phyloP scores from a whole-genome alignment of 2,888 invertebrate genomes.

The Agonopterix heracliana region DNA sequence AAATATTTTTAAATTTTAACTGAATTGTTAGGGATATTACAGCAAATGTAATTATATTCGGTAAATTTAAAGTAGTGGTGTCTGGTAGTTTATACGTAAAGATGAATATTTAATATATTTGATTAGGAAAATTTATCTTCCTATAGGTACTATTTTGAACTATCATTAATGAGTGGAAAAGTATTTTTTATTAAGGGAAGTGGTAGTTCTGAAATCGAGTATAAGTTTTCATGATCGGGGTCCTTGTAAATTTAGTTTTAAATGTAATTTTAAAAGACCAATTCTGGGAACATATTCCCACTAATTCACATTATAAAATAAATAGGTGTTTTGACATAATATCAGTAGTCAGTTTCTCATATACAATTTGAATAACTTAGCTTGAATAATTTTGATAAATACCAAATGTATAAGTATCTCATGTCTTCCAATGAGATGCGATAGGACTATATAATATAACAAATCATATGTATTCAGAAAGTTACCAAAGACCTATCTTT shows the following conservation, averaged over 20 bases:
- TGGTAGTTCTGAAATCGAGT: conserved; percentile 16
- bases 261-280: background rate
- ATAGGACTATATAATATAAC: conserved; percentile 14
- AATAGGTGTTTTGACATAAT: too few species aligned
- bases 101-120: conserved; percentile 5
- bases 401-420: conserved; percentile 15
- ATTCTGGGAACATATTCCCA: too few species aligned
- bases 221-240: conserved; percentile 21
- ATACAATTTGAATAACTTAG: too few species aligned
- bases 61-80: background rate
- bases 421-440: conserved; percentile 37
- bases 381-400: too few species aligned
- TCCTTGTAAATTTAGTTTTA: conserved; percentile 18
- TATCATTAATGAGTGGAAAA: conserved; percentile 29
- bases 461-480: background rate
- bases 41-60: background rate
- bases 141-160: conserved; percentile 7
- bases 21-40: background rate
- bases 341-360: too few species aligned
- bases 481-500: too few species aligned
- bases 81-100: conserved; percentile 1
- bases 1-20: background rate
- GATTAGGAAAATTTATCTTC: conserved; percentile 11
- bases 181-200: conserved; percentile 27
- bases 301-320: too few species aligned